These are phyloP conservation scores for Enteromius mattozi DNA, from an alignment of 2,797 vertebrate genomes.

Conservation along the genomic window DNA sequence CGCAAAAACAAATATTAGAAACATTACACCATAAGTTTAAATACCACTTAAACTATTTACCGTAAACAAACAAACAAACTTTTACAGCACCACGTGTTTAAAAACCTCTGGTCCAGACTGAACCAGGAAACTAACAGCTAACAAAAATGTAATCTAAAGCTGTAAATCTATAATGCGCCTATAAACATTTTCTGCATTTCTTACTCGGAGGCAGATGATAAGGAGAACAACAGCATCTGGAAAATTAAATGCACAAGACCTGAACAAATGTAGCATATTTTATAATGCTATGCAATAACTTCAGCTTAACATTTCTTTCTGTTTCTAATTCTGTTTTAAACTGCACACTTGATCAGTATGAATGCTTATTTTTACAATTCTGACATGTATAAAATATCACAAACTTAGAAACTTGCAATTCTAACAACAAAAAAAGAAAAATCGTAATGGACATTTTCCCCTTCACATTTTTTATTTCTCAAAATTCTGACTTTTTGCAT, in stretches of 20 bases:
- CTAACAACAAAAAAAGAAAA: neutral
- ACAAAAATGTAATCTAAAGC: neutral
- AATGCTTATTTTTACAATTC: neutral
- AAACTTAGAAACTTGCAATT: neutral
- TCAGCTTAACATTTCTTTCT: neutral
- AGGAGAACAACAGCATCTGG: neutral
- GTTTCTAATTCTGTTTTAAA: no score
- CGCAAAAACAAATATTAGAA: conserved; percentile 26
- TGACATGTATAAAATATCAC: neutral
- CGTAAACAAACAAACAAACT: conserved; percentile 6
- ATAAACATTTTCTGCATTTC: neutral
- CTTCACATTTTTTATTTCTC: neutral
- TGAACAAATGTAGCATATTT: neutral
- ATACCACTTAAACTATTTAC: neutral
- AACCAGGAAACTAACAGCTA: neutral
- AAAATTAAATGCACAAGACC: conserved; percentile 5
- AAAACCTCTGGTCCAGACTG: neutral
- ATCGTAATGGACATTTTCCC: neutral
- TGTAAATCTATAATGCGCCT: neutral
- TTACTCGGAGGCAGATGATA: conserved; percentile 10
- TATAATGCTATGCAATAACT: neutral
- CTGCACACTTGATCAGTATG: neutral
- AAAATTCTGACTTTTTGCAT: neutral
- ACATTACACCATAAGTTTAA: conserved; percentile 17
- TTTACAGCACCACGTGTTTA: neutral